A percentile compares a stretch with the other conserved stretches of the same genome.
Evolutionary conservation across 2,113 vertebrate genomes (phyloP).

Genomic region (human (Homo sapiens)): GRCh38 chr12:79804501-79805000

Average conservation of each 20-base stretch:
- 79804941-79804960: not conserved
- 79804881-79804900: slow-evolving; percentile 46
- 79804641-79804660: not conserved
- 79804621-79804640: not conserved
- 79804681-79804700: slow-evolving; percentile 1
- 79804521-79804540: not conserved
- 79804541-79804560: not conserved
- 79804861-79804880: not conserved
- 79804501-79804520: slow-evolving; percentile 40
- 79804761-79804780: not conserved
- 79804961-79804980: not conserved
- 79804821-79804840: not conserved
- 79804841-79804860: not conserved
- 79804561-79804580: not conserved
- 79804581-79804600: not conserved
- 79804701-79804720: not conserved
- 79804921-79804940: slow-evolving; percentile 1
- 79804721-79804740: not conserved
- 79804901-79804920: slow-evolving; percentile 24
- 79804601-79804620: not conserved
- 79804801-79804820: not conserved
- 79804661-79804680: slow-evolving; percentile 12
- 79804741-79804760: slow-evolving; percentile 13
- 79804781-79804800: not conserved
- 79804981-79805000: not conserved